Evolutionary conservation across 2,797 vertebrate genomes (phyloP), one percentile per base, ranked within the genome.

Genomic region (Megalops cyprinoides): DNA sequence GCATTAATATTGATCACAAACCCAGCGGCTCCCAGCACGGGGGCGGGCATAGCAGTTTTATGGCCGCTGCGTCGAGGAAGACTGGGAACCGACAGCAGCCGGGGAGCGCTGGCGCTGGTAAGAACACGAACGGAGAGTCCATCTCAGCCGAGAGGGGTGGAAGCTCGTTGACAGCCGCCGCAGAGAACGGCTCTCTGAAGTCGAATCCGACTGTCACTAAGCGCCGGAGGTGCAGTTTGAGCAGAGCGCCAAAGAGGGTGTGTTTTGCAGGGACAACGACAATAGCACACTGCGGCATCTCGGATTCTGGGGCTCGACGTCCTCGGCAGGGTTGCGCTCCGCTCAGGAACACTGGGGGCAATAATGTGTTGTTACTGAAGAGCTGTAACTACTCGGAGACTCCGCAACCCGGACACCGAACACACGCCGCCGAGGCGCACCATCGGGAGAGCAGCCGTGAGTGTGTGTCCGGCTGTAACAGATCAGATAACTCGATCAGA

Each of bases 171-270:
- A 85, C 79, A 67, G 77, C 39, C 71, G 78, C 82, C 78, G 80
- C 58, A 79, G 76, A 79, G 80, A 78, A 83, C 79, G 84, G 80
- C 67, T 67, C 48, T 39, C 82, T 76, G 77, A 81, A 82, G 69
- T 42, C 78, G 15, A 83, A 78, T 14, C 77, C 78, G 71, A 58
- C 78, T 71, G 78, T 84, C 62, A 81, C 65, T 56, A 87, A 88
- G 58, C 88, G 87, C 34, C 84, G 82, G 18, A 87, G 83, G 74
- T 85, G 87, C 78, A 80, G 80, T 71, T 85, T 80, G 78, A 67
- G 51, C 48, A 79, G 83, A 55, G 82, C 75, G 65, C 78, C 85
- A 20, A 89, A 88, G 77, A 84, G 86, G 81, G 85, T 84, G 84
- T 87, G 87, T 78, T 85, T 86, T 76, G 80, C 83, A 69, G 82